Evolutionary conservation across 1,140 invertebrate species (phyloP).

Genomic region (Choristoneura fumiferana): DNA sequence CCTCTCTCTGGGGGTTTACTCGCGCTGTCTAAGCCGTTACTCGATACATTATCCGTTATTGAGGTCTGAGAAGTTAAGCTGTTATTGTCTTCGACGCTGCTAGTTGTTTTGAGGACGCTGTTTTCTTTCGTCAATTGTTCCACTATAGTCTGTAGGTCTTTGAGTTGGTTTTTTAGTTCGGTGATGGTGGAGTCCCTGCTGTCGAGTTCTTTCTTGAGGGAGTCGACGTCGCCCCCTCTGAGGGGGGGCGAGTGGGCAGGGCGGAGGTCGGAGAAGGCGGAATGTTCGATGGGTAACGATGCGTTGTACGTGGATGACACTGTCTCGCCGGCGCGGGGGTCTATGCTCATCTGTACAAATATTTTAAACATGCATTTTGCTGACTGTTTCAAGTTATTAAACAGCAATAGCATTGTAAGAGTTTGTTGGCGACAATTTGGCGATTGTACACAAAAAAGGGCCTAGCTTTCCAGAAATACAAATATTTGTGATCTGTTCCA

Average conservation of each 20-base stretch:
- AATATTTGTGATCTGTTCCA: no score
- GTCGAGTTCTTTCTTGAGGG: constrained; percentile 63
- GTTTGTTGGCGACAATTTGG: no score
- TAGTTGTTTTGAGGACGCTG: constrained; percentile 81
- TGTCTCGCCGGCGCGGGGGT: constrained; percentile 55
- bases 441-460: no score
- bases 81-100: constrained; percentile 58
- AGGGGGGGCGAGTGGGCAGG: constrained; percentile 33
- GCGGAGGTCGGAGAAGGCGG: constrained; percentile 28
- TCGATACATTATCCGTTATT: constrained; percentile 49
- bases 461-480: no score
- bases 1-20: constrained; percentile 49
- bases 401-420: no score
- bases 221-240: constrained; percentile 51
- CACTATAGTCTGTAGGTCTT: constrained; percentile 79
- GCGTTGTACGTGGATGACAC: constrained; percentile 67
- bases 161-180: constrained; percentile 81
- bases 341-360: constrained; percentile 44
- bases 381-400: no score
- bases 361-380: no score
- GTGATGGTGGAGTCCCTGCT: constrained; percentile 76
- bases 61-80: constrained; percentile 57
- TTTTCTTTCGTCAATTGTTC: constrained; percentile 86
- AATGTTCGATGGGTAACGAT: constrained; percentile 57
- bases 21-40: constrained; percentile 46